A percentile compares a stretch with the other conserved stretches of the same genome.
Evolutionary conservation across 2,888 invertebrate species (phyloP).

Genomic region (Malacosoma neustria): DNA sequence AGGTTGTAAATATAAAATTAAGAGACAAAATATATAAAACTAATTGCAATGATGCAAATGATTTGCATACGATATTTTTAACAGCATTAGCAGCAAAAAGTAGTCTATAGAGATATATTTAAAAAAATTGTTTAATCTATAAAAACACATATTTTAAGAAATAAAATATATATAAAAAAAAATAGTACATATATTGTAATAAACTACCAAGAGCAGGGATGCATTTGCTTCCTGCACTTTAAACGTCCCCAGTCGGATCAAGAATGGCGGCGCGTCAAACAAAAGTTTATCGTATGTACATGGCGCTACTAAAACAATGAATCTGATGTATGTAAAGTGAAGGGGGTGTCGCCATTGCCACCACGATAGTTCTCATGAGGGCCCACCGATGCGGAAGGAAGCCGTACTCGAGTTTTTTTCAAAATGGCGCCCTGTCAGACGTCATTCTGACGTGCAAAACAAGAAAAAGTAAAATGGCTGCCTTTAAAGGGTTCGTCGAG

Average conservation of each 20-base stretch:
- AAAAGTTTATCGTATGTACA: constrained; percentile 61
- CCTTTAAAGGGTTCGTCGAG: constrained; percentile 38
- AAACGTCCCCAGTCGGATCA: constrained; percentile 33
- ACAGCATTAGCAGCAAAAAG: too few relatives aligned
- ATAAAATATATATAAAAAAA: too few relatives aligned
- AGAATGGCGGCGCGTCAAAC: constrained; percentile 41
- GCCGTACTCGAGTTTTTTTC: constrained; percentile 69
- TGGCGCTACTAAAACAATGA: constrained; percentile 65
- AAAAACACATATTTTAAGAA: too few relatives aligned
- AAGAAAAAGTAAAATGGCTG: constrained; percentile 62
- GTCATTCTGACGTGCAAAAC: constrained; percentile 54
- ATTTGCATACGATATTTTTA: too few relatives aligned
- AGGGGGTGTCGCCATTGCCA: constrained; percentile 68
- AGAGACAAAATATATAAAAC: too few relatives aligned
- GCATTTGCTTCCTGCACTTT: constrained; percentile 25
- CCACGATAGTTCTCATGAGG: constrained; percentile 66
- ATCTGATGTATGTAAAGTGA: constrained; percentile 64
- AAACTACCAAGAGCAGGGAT: constrained; percentile 18
- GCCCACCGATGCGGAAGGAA: constrained; percentile 69
- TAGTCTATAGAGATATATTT: too few relatives aligned
- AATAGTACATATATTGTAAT: too few relatives aligned
- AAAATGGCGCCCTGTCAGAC: constrained; percentile 69
- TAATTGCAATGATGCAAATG: too few relatives aligned
- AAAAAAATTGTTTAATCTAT: too few relatives aligned
- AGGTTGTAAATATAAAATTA: too few relatives aligned